phyloP scores from a whole-genome alignment of 2,113 vertebrate genomes.

The Dunckerocampus dactyliophorus region DNA sequence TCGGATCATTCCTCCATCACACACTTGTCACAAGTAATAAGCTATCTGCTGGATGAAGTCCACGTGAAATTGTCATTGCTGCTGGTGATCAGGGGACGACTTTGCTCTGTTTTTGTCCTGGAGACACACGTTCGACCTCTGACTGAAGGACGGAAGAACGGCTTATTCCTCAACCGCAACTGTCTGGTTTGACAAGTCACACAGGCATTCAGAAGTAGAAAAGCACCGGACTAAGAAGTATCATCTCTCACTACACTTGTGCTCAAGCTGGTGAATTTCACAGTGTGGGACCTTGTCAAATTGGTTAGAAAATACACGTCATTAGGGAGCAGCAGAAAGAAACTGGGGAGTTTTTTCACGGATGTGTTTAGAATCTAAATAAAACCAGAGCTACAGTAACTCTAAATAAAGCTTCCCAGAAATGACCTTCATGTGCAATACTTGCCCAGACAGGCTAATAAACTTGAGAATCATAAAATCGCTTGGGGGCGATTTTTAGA shows the following conservation, averaged over 20 bases:
- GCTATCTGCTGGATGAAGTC: constrained; percentile 48
- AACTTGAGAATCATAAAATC: neutral
- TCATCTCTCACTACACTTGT: neutral
- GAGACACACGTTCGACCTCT: constrained; percentile 49
- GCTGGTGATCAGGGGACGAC: constrained; percentile 39
- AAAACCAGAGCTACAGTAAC: neutral
- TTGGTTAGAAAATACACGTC: constrained; percentile 5
- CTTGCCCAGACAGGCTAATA: neutral
- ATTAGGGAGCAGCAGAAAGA: constrained; percentile 4
- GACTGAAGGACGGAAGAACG: constrained; percentile 20
- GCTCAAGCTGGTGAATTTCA: too few relatives aligned
- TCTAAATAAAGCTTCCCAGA: neutral
- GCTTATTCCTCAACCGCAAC: neutral
- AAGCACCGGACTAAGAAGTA: neutral
- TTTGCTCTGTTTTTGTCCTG: constrained; percentile 36
- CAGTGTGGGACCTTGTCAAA: constrained; percentile 10
- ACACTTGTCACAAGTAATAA: constrained; percentile 69
- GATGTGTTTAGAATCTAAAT: constrained; percentile 27
- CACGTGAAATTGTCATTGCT: constrained; percentile 46
- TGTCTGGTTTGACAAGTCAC: neutral
- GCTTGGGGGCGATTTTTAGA: neutral
- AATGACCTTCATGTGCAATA: neutral
- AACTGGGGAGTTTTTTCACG: neutral
- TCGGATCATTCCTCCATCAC: constrained; percentile 53
- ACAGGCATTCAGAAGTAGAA: constrained; percentile 5